Conservation (phyloP, 2,888 invertebrate genomes). For the Lapara coniferarum region DNA sequence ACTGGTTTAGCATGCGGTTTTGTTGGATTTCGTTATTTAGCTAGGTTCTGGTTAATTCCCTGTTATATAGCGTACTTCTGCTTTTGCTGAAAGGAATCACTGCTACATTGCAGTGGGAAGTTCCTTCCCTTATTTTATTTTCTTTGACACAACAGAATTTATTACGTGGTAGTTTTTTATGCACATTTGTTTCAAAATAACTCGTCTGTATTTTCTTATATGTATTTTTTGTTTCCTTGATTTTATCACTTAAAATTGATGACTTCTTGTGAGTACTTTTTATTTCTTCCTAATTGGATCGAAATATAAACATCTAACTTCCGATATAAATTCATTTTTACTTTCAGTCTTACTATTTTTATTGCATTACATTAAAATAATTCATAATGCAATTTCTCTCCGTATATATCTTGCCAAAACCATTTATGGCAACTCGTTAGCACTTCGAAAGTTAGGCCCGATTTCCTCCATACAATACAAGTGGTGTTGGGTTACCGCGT, state of each 20-base stretch:
- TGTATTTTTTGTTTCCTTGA: no score
- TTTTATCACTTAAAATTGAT: no score
- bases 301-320: no score
- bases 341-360: neutral
- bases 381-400: neutral
- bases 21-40: neutral
- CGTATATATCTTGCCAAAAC: neutral
- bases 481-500: neutral
- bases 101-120: no score
- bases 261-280: no score
- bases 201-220: no score
- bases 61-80: neutral
- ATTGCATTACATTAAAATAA: neutral
- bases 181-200: no score
- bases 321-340: no score
- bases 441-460: neutral
- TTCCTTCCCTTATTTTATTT: no score
- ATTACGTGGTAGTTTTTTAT: no score
- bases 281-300: no score
- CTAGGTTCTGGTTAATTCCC: neutral
- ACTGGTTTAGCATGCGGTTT: constrained; percentile 6
- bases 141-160: no score
- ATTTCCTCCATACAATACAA: neutral
- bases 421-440: neutral
- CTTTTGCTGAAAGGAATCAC: neutral